Conservation (phyloP, 2,797 vertebrate genomes). For the Fistularia tabacaria region DNA sequence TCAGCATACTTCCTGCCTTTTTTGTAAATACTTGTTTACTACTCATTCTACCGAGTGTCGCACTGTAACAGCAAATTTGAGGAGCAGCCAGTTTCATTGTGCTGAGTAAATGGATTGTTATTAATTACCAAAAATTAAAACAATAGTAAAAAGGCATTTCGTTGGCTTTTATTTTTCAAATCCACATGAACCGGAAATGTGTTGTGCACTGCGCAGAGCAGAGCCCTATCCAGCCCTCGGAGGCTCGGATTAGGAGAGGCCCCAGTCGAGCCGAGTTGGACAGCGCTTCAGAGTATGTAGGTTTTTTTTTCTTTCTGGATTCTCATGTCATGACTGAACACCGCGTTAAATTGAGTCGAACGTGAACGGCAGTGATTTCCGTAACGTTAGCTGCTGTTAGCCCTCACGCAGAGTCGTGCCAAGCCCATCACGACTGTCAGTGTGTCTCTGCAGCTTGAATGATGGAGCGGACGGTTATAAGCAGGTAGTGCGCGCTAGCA, state of each 20-base stretch:
- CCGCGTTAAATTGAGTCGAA: neutral
- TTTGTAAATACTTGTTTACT: too few relatives aligned
- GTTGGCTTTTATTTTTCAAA: conserved; percentile 1
- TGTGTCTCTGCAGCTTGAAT: conserved; percentile 16
- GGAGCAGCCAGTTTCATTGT: too few relatives aligned
- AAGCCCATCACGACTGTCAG: too few relatives aligned
- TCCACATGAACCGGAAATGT: conserved; percentile 21
- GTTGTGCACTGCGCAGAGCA: neutral
- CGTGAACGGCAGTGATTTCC: neutral
- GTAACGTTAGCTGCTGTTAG: too few relatives aligned
- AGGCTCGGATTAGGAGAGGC: conserved; percentile 61
- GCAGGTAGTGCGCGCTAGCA: neutral
- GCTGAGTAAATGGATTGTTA: too few relatives aligned
- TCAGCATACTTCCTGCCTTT: too few relatives aligned
- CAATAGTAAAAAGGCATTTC: neutral
- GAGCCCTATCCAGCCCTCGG: conserved; percentile 36
- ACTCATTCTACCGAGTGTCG: too few relatives aligned
- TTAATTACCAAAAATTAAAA: too few relatives aligned
- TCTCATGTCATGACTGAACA: neutral
- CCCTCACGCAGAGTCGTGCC: too few relatives aligned
- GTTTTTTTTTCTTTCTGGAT: neutral
- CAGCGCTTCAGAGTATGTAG: conserved; percentile 37
- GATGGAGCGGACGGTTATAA: conserved; percentile 35
- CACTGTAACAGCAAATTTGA: too few relatives aligned
- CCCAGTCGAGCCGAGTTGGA: conserved; percentile 3